Evolutionary conservation across 1,140 invertebrate species (phyloP).

Genomic region (Drepana arcuata): DNA sequence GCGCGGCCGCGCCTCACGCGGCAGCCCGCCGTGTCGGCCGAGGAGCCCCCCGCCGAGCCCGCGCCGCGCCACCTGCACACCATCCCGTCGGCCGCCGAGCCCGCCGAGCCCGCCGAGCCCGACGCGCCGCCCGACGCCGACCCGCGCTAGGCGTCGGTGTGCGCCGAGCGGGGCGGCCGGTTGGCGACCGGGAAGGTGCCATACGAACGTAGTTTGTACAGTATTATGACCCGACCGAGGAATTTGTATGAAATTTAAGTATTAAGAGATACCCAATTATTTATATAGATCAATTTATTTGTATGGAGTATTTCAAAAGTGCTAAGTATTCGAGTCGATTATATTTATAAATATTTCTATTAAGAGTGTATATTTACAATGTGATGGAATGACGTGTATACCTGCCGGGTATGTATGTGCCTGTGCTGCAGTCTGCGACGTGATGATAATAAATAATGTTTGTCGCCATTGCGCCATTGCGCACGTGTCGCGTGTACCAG

Average conservation of each 20-base stretch:
- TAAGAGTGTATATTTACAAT: no score
- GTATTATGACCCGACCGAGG: slow-evolving; percentile 29
- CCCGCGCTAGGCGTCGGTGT: slow-evolving; percentile 19
- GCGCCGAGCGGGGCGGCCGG: no score
- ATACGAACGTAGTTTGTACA: slow-evolving; percentile 45
- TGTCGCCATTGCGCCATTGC: no score
- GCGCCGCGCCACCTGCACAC: slow-evolving; percentile 75
- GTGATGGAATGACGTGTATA: no score
- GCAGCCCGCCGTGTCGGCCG: slow-evolving; percentile 82
- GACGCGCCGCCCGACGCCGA: slow-evolving; percentile 76
- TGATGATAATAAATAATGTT: no score
- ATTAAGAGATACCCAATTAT: slow-evolving; percentile 31
- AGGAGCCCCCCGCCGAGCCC: slow-evolving; percentile 77
- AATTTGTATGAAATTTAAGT: slow-evolving; percentile 14
- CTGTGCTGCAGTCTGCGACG: no score
- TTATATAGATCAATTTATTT: slow-evolving; percentile 42
- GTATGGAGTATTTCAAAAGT: no score
- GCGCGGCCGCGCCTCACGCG: slow-evolving; percentile 76
- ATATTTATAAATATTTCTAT: neutral
- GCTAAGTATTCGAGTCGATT: no score
- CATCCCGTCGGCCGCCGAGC: slow-evolving; percentile 80
- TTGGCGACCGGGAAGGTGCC: no score
- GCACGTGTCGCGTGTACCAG: no score
- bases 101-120: slow-evolving; percentile 15
- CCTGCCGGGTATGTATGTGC: no score